These are phyloP conservation scores for Cheirogaleus major DNA, from an alignment of 2,797 vertebrate species.

Conservation along the genomic window DNA sequence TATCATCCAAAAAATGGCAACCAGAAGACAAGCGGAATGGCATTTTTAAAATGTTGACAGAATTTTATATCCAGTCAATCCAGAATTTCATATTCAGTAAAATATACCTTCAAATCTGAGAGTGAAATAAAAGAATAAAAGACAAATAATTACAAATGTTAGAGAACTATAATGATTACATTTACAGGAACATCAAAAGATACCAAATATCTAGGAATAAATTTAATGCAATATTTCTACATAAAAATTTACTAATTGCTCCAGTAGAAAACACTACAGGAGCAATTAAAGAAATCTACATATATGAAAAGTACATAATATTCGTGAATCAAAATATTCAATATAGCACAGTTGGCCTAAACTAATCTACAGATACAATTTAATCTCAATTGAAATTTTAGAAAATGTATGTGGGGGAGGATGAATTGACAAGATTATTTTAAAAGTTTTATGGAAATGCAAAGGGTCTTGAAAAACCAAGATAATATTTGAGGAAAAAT, in stretches of 20 bases:
- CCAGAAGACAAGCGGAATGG: too few species aligned
- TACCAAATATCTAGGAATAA: background rate
- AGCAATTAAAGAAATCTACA: background rate
- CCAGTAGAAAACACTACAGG: background rate
- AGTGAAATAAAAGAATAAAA: background rate
- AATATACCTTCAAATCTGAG: background rate
- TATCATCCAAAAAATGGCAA: background rate
- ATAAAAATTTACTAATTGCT: background rate
- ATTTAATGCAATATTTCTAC: background rate
- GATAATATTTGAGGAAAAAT: background rate
- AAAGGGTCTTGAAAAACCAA: background rate
- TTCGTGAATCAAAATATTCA: background rate
- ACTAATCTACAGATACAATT: background rate
- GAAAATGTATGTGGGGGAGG: background rate
- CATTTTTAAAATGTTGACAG: background rate
- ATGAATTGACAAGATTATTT: background rate
- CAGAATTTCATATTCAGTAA: background rate
- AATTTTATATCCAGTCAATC: background rate
- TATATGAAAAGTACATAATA: background rate
- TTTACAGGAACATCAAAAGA: background rate
- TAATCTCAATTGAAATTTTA: background rate
- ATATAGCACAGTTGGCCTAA: background rate
- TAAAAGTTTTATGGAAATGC: background rate
- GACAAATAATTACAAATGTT: background rate
- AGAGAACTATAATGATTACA: background rate